These are phyloP conservation scores for Camelus bactrianus DNA, from an alignment of 2,113 vertebrate species.

Conservation along the genomic window DNA sequence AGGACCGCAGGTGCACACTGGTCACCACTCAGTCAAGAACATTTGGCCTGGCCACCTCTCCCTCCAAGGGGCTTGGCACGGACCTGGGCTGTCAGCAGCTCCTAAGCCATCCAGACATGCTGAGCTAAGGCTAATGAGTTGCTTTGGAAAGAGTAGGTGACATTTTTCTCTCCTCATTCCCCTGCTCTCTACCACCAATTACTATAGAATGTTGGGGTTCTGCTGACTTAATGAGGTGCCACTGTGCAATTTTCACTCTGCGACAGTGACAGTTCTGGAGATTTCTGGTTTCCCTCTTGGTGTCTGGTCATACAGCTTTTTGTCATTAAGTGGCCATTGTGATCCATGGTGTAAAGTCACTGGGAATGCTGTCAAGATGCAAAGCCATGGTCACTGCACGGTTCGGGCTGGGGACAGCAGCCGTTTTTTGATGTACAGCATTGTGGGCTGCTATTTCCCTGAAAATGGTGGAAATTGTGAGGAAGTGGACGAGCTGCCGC, in stretches of 20 bases:
- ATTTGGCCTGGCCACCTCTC: neutral
- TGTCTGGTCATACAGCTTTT: neutral
- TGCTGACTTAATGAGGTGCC: neutral
- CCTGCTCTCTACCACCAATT: neutral
- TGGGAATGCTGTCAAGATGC: neutral
- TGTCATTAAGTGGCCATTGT: neutral
- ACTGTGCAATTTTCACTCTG: neutral
- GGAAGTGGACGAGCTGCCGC: accelerated
- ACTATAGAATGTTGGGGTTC: neutral
- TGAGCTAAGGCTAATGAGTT: neutral
- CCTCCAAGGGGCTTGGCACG: neutral
- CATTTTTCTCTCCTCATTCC: neutral
- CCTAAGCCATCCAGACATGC: neutral
- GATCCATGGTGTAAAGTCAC: neutral
- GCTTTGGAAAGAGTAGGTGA: neutral
- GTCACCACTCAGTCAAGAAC: neutral
- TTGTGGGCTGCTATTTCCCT: neutral
- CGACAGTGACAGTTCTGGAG: neutral
- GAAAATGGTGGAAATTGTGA: neutral
- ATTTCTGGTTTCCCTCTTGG: neutral
- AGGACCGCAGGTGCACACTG: neutral
- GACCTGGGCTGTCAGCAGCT: neutral
- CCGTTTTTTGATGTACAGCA: neutral
- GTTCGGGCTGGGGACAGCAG: neutral
- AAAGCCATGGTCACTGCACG: neutral